A percentile compares a stretch with the other conserved stretches of the same genome.
phyloP scores from a whole-genome alignment of 1,140 invertebrate genomes.

The Drosophila oshimai region DNA sequence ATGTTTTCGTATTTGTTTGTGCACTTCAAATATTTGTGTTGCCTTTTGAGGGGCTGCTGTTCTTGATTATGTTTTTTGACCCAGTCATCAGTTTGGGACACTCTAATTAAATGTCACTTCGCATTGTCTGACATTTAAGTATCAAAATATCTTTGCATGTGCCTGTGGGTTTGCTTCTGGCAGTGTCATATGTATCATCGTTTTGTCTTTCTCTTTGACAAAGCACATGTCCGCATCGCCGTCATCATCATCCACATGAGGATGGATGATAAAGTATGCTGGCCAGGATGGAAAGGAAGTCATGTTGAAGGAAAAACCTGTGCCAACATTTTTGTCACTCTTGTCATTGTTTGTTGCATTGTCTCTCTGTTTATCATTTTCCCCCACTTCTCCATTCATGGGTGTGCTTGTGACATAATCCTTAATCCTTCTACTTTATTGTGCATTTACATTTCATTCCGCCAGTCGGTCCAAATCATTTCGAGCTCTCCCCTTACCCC shows the following conservation, averaged over 20 bases:
- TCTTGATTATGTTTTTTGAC: slow-evolving; percentile 17
- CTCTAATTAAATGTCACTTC: slow-evolving; percentile 62
- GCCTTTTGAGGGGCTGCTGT: not conserved
- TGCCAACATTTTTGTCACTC: slow-evolving; percentile 54
- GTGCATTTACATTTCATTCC: slow-evolving; percentile 55
- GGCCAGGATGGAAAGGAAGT: slow-evolving; percentile 16
- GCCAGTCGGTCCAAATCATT: slow-evolving; percentile 35
- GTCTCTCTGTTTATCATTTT: slow-evolving; percentile 13
- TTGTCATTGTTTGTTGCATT: slow-evolving; percentile 43
- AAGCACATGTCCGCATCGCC: slow-evolving; percentile 40
- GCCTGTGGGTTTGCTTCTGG: slow-evolving; percentile 24
- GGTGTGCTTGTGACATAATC: slow-evolving; percentile 49
- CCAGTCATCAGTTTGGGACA: slow-evolving; percentile 40
- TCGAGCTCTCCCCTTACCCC: not conserved
- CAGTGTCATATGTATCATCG: slow-evolving; percentile 43
- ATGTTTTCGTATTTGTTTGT: not conserved
- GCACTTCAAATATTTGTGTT: not conserved
- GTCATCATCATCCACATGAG: slow-evolving; percentile 20
- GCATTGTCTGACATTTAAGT: slow-evolving; percentile 33
- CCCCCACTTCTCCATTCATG: not conserved
- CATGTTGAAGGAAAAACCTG: slow-evolving; percentile 37
- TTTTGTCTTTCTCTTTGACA: slow-evolving; percentile 47
- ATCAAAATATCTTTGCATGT: slow-evolving; percentile 29
- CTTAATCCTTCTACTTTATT: slow-evolving; percentile 61
- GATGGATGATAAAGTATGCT: slow-evolving; percentile 29